phyloP scores from a whole-genome alignment of 2,888 invertebrate species.

The Embidobia sp. region DNA sequence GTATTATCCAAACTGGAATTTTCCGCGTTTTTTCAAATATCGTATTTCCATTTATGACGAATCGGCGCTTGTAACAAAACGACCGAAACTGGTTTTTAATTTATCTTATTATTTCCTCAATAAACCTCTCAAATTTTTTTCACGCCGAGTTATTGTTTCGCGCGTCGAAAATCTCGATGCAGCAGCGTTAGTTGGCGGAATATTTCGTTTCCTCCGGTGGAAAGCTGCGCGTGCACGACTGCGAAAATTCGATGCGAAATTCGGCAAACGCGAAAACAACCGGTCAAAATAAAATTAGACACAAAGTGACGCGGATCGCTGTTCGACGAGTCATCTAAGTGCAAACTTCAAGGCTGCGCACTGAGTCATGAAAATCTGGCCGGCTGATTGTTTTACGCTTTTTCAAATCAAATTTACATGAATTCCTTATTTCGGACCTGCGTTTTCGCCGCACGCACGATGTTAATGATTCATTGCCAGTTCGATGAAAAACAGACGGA shows the following conservation, averaged over 20 bases:
- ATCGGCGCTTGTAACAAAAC: conserved; percentile 46
- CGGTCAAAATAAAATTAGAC: conserved; percentile 7
- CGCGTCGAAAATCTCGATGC: too few relatives aligned
- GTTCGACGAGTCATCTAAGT: conserved; percentile 53
- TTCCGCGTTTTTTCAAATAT: conserved; percentile 37
- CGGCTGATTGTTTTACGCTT: conserved; percentile 60
- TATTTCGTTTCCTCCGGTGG: too few relatives aligned
- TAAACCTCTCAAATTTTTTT: conserved; percentile 22
- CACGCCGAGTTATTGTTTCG: too few relatives aligned
- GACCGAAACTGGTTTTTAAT: conserved; percentile 55
- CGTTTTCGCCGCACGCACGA: conserved; percentile 36
- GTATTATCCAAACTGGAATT: conserved; percentile 17
- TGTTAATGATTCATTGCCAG: conserved; percentile 50
- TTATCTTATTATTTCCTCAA: conserved; percentile 26
- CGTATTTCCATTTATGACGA: conserved; percentile 52
- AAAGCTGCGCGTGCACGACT: neutral
- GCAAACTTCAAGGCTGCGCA: conserved; percentile 56
- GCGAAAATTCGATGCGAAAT: too few relatives aligned
- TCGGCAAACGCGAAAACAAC: neutral
- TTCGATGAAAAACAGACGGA: too few relatives aligned
- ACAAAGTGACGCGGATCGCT: conserved; percentile 20
- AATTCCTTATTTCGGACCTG: conserved; percentile 58
- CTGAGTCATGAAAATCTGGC: conserved; percentile 73
- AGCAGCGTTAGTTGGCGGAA: too few relatives aligned
- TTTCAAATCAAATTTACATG: conserved; percentile 64